Evolutionary conservation across 1,140 invertebrate species (phyloP), one percentile per base, ranked within the genome.

Genomic region (Pseudomyrmex dendroicus): DNA sequence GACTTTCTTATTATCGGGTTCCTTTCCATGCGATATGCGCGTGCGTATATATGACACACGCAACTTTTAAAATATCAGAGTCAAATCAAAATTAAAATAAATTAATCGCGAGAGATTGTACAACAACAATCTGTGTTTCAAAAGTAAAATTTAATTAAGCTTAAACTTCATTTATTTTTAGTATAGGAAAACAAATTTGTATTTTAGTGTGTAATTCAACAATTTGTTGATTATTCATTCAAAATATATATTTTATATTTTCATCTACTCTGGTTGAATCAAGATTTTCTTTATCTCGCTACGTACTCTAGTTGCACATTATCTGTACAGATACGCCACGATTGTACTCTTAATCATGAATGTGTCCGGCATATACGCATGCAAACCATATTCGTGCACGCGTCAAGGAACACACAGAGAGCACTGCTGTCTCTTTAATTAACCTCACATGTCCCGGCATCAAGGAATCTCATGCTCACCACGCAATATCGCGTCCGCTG

Each of bases 361-460:
- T 44, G 61, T 44, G 22, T 44, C 57, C 63, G 46, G 25, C 25
- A 15, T 76, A 73, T 82, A 78, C 61, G 59, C 76, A 54, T 44
- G 22, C 25, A 80, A 35, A 54, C 61, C 35, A 84, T 76, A 57
- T 66, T 63, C 59, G 88, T 74, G 86, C 22, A 76, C 80, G 78
- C 83, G 70, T 70, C 83, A 84, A 73, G 74, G 72, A 82, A 88
- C 80, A 90, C 73, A 35, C 35, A 35, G 35, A 76, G 85, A 89
- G 78, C 84, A 82, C 83, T 59, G 86, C 88, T 89, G 89, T 84
- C 89, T 89, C 88, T 92, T 93, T 93, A 93, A 93, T 93, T 94
- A 93, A 93, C 83, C 90, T 73, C 84, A 80, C 86, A 88, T 91
- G 84, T 87, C 84, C 80, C 82, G 77, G 52, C 66, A 74, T 54